Percentiles rank a stretch among this genome's conserved stretches.
phyloP scores from a whole-genome alignment of 2,888 invertebrate genomes.

The Dermolepida albohirtum region DNA sequence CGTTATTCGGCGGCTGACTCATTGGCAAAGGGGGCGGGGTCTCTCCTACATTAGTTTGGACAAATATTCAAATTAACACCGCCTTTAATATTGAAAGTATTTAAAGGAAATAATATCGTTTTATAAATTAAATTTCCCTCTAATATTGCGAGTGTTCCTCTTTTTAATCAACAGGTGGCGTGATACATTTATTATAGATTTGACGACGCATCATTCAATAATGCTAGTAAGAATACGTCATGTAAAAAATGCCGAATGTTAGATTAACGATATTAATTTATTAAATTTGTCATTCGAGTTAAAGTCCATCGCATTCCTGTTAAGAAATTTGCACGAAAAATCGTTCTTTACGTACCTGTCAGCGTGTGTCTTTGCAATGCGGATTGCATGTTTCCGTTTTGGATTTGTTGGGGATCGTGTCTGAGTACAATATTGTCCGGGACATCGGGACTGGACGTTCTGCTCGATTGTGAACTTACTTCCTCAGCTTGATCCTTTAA shows the following conservation, averaged over 20 bases:
- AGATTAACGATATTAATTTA: conserved; percentile 17
- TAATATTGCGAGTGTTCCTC: too few species aligned
- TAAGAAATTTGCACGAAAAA: neutral
- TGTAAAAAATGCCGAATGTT: neutral
- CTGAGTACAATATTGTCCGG: conserved; percentile 59
- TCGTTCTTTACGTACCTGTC: conserved; percentile 54
- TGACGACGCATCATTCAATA: too few species aligned
- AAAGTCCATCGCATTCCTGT: conserved; percentile 29
- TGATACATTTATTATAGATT: too few species aligned
- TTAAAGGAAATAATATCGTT: neutral
- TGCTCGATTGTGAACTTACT: conserved; percentile 69
- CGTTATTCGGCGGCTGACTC: conserved; percentile 66
- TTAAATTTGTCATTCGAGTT: conserved; percentile 18
- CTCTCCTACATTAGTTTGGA: conserved; percentile 64
- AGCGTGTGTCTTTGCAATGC: conserved; percentile 56
- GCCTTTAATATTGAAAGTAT: conserved; percentile 25
- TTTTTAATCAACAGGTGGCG: too few species aligned
- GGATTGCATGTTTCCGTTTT: conserved; percentile 54
- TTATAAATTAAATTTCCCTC: too few species aligned
- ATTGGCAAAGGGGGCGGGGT: conserved; percentile 72
- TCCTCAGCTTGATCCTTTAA: conserved; percentile 61
- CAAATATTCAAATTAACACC: conserved; percentile 34
- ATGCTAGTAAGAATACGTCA: too few species aligned
- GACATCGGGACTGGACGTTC: conserved; percentile 69
- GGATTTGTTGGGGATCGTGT: conserved; percentile 59